Evolutionary conservation across 2,113 vertebrate genomes (phyloP).

Genomic region (Clarias batrachus): DNA sequence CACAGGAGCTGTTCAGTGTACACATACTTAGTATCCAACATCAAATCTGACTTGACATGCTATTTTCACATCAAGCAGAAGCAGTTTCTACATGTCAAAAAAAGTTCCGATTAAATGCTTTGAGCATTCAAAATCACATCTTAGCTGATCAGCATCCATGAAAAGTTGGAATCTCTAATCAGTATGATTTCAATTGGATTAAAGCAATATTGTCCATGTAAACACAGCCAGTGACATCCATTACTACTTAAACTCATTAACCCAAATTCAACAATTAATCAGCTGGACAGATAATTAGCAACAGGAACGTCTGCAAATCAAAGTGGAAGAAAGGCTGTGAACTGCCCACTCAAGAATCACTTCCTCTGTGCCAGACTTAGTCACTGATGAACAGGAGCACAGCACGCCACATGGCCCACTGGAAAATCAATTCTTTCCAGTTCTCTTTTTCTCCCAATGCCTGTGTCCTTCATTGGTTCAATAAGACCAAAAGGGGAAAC

Average conservation of each 20-base stretch:
- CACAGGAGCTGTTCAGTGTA: background rate
- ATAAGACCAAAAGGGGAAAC: background rate
- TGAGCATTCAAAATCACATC: no score
- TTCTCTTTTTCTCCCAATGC: conserved; percentile 20
- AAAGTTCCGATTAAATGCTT: no score
- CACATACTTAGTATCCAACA: background rate
- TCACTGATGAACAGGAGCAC: conserved; percentile 51
- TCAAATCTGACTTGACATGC: background rate
- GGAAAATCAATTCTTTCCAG: conserved; percentile 70
- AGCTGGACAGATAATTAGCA: background rate
- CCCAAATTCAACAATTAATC: background rate
- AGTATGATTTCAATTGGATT: no score
- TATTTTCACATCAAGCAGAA: background rate
- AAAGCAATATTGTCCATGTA: no score
- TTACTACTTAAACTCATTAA: background rate
- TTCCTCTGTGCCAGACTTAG: conserved; percentile 39
- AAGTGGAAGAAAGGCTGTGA: conserved; percentile 1
- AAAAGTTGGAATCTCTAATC: no score
- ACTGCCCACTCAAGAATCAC: conserved; percentile 30
- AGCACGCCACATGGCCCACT: conserved; percentile 52
- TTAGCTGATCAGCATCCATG: no score
- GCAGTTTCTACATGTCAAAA: no score
- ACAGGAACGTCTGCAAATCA: conserved; percentile 3
- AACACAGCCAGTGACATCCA: background rate
- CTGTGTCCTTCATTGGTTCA: conserved; percentile 61